These are phyloP conservation scores for Promerops cafer DNA, from an alignment of 2,113 vertebrate genomes.

Conservation along the genomic window DNA sequence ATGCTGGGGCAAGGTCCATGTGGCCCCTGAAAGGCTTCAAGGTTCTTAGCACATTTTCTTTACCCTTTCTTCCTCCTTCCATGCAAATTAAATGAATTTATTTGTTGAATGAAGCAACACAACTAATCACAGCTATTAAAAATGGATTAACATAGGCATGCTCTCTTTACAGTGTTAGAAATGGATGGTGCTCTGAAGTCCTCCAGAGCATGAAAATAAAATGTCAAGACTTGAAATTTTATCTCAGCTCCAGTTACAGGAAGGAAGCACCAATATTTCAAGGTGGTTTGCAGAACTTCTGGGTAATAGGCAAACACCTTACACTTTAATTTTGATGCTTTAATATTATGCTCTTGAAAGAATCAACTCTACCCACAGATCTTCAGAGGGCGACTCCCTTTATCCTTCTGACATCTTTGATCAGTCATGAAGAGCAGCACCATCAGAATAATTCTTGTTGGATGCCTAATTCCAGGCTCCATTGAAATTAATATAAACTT, in stretches of 20 bases:
- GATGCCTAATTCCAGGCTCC: neutral
- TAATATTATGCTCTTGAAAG: neutral
- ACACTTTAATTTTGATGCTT: neutral
- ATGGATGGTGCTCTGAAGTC: neutral
- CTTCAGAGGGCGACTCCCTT: neutral
- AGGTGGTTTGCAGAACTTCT: neutral
- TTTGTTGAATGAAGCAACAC: neutral
- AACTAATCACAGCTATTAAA: constrained; percentile 2
- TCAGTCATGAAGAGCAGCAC: neutral
- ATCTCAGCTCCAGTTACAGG: neutral
- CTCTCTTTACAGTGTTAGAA: neutral
- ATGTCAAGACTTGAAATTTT: neutral
- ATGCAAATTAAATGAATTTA: neutral
- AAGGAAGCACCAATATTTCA: neutral
- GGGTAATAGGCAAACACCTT: neutral
- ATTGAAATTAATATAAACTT: neutral
- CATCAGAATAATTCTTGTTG: neutral
- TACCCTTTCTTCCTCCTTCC: neutral
- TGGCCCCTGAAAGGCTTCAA: neutral
- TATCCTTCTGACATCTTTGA: neutral
- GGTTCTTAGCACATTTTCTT: neutral
- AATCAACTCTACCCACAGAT: neutral
- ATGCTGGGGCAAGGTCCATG: neutral
- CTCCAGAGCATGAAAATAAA: neutral
- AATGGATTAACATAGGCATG: neutral